Percentiles rank a stretch among this genome's conserved stretches.
Conservation (phyloP, 2,113 vertebrate genomes). For the Mionectes macconnelli region DNA sequence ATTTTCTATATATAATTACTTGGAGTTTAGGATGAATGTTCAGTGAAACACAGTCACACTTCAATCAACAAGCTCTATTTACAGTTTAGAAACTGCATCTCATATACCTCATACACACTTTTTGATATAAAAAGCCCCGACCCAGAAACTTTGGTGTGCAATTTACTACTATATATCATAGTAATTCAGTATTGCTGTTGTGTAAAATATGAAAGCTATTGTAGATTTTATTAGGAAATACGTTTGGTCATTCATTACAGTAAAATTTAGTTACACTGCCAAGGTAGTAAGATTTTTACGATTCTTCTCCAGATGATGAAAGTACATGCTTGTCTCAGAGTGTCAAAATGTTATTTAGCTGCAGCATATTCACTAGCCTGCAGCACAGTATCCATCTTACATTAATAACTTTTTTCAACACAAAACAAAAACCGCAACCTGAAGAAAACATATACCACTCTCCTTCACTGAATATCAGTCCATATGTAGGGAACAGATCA, state of each 20-base stretch:
- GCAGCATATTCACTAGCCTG: background rate
- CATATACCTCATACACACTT: background rate
- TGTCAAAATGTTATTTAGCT: slow-evolving; percentile 25
- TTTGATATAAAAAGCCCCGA: background rate
- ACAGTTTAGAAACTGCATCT: background rate
- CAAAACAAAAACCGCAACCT: background rate
- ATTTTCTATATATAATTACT: background rate
- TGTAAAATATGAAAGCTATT: background rate
- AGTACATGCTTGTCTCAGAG: background rate
- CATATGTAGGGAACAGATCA: background rate
- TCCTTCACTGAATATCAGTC: background rate
- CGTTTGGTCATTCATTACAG: background rate
- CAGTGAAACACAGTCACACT: background rate
- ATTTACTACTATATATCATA: background rate
- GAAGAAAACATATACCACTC: background rate
- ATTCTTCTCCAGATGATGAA: background rate
- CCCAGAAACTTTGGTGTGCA: background rate
- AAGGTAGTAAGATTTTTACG: slow-evolving; percentile 7
- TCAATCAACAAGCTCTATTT: background rate
- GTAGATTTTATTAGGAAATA: slow-evolving; percentile 1
- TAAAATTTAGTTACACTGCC: background rate
- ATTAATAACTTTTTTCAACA: background rate
- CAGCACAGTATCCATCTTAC: background rate
- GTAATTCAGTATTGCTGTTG: background rate
- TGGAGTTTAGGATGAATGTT: background rate